These are phyloP conservation scores for Falco naumanni DNA, from an alignment of 2,797 vertebrate genomes.

Conservation along the genomic window DNA sequence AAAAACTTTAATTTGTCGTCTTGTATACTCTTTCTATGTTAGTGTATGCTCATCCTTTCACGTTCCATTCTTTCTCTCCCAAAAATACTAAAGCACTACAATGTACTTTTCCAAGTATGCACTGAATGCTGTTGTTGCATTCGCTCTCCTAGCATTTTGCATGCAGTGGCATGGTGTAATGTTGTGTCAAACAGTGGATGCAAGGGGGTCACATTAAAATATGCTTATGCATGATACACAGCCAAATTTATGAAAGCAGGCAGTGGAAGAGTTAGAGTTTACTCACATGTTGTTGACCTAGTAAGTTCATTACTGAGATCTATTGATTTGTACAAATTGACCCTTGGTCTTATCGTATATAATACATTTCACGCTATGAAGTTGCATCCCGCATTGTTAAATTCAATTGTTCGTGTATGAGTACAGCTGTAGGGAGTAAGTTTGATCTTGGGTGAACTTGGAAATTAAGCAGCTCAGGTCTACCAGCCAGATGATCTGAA, in stretches of 20 bases:
- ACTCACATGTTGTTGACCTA: not conserved
- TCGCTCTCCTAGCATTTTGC: not conserved
- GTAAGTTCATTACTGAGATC: not conserved
- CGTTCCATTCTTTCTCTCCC: not conserved
- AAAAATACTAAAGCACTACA: not conserved
- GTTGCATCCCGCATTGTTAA: not conserved
- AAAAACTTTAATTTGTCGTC: not conserved
- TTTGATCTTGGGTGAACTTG: not conserved
- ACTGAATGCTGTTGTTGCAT: not conserved
- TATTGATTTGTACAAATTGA: not conserved
- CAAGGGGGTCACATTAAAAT: not conserved
- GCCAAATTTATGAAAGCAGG: not conserved
- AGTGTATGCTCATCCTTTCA: not conserved
- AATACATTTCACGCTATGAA: not conserved
- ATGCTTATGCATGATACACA: fast-evolving
- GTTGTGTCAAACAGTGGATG: not conserved
- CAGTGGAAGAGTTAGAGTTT: not conserved
- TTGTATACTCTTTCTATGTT: not conserved
- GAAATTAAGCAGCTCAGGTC: not conserved
- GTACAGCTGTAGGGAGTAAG: not conserved
- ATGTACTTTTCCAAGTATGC: not conserved
- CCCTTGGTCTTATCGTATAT: not conserved
- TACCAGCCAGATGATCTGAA: not conserved
- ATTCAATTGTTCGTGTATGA: not conserved
- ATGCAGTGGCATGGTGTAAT: not conserved